Percentiles rank a stretch among this genome's conserved stretches.
These are phyloP conservation scores for Oligia latruncula DNA, from an alignment of 2,888 invertebrate genomes.

Conservation along the genomic window DNA sequence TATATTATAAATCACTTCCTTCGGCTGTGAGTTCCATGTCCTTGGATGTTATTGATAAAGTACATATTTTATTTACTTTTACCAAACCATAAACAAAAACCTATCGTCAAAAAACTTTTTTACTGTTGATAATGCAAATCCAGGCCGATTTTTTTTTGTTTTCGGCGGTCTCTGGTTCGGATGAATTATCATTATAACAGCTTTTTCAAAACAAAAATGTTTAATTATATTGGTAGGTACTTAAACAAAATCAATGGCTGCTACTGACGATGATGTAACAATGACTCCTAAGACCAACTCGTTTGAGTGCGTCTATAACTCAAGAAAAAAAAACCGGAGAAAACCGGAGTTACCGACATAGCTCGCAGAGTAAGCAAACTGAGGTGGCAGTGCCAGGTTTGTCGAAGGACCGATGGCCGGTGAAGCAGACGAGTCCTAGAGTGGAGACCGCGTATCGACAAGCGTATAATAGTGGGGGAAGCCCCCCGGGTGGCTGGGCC, in stretches of 20 bases:
- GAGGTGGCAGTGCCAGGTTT: too few species aligned
- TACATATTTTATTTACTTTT: neutral
- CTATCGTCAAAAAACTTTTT: neutral
- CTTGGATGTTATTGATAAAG: too few species aligned
- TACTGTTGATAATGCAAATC: neutral
- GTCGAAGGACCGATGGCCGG: too few species aligned
- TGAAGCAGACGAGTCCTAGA: too few species aligned
- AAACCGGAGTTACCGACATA: too few species aligned
- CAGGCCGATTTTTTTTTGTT: neutral
- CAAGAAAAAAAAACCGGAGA: too few species aligned
- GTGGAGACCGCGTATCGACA: too few species aligned
- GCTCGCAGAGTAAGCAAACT: too few species aligned
- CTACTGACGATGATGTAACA: neutral
- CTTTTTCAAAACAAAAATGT: too few species aligned
- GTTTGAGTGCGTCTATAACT: neutral
- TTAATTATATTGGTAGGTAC: too few species aligned
- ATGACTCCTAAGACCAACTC: neutral
- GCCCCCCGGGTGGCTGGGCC: too few species aligned
- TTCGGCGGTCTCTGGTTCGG: neutral
- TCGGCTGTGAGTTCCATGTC: neutral
- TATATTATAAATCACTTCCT: neutral
- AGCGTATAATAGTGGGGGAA: too few species aligned
- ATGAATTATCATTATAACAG: neutral
- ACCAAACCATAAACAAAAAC: neutral
- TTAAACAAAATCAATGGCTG: neutral